Conservation (phyloP, 2,113 vertebrate genomes). For the Rhinolophus ferrumequinum region DNA sequence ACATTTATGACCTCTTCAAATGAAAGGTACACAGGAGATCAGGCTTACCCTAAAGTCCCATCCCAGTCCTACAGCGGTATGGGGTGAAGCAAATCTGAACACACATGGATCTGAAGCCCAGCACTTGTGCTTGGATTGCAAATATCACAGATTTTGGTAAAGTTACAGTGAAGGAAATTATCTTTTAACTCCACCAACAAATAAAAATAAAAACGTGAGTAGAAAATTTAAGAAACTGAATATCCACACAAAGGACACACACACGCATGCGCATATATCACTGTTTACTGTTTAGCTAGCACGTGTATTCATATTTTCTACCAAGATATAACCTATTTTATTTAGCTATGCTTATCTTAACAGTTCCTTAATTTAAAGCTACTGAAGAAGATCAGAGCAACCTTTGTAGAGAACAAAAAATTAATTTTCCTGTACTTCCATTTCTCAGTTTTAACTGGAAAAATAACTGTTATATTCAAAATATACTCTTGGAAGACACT, state of each 20-base stretch:
- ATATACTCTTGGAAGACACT: neutral
- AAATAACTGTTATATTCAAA: conserved; percentile 31
- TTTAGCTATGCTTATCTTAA: neutral
- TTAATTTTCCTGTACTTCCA: neutral
- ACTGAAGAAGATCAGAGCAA: conserved; percentile 14
- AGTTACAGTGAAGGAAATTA: neutral
- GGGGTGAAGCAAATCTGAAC: neutral
- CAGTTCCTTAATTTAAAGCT: conserved; percentile 34
- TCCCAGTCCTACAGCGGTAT: neutral
- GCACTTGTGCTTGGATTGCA: neutral
- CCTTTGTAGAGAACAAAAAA: neutral
- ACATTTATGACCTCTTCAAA: neutral
- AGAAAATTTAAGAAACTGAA: neutral
- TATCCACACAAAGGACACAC: neutral
- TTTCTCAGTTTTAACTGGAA: conserved; percentile 45
- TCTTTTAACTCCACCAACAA: neutral
- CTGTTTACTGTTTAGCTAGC: neutral
- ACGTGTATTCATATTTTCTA: neutral
- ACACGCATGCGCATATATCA: neutral
- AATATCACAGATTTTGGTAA: neutral
- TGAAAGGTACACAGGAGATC: neutral
- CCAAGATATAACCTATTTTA: neutral
- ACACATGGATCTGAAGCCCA: neutral
- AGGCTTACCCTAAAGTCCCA: neutral
- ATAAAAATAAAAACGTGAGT: neutral